Evolutionary conservation across 2,113 vertebrate species (phyloP).

Genomic region (Caranx melampygus): DNA sequence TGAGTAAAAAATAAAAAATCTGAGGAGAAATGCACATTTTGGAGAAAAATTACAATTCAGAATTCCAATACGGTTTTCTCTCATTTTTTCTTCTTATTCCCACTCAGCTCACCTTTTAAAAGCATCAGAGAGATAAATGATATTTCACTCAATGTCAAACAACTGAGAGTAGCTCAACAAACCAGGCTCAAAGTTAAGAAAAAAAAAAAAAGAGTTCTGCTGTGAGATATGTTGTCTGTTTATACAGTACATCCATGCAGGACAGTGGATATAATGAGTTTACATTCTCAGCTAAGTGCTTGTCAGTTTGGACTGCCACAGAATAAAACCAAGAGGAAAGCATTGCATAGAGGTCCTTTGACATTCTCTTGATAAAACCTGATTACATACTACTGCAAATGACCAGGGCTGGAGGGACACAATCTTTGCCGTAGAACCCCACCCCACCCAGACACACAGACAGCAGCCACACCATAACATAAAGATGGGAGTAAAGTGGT

Average conservation of each 20-base stretch:
- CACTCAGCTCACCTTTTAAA: constrained; percentile 24
- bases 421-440: neutral
- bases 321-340: constrained; percentile 65
- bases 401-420: constrained; percentile 35
- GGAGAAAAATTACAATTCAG: constrained; percentile 17
- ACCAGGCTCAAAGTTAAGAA: neutral
- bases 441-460: neutral
- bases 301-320: constrained; percentile 63
- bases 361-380: constrained; percentile 70
- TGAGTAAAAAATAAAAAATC: constrained; percentile 17
- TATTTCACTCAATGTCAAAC: constrained; percentile 1
- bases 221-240: constrained; percentile 47
- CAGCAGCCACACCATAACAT: neutral
- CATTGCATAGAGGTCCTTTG: constrained; percentile 81
- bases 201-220: constrained; percentile 25
- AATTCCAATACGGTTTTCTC: constrained; percentile 1
- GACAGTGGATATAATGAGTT: constrained; percentile 44
- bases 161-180: constrained; percentile 5
- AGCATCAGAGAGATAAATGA: constrained; percentile 8
- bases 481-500: constrained; percentile 25
- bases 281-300: constrained; percentile 74
- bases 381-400: constrained; percentile 55
- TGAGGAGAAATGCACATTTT: constrained; percentile 2
- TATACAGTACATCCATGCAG: constrained; percentile 49
- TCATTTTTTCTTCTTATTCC: neutral